Evolutionary conservation across 2,888 invertebrate species (phyloP).

Genomic region (Timandra comae): DNA sequence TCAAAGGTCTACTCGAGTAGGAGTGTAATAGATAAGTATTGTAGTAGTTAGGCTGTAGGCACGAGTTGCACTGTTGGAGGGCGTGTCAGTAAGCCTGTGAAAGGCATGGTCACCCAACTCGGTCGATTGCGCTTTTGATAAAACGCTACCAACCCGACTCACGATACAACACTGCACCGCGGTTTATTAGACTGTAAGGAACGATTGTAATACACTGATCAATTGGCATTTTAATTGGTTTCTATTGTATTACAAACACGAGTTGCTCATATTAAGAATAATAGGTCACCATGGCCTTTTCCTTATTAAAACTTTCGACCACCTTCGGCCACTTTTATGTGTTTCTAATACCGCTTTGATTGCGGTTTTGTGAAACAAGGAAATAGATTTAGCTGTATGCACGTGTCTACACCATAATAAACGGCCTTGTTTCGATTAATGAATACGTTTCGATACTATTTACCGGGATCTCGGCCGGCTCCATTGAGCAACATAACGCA

Average conservation of each 20-base stretch:
- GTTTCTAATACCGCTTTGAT: constrained; percentile 8
- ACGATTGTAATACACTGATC: constrained; percentile 21
- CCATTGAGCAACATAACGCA: constrained; percentile 44
- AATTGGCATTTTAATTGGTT: constrained; percentile 49
- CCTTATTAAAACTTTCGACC: constrained; percentile 15
- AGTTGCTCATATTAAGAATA: constrained; percentile 27
- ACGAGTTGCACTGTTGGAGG: constrained; percentile 34
- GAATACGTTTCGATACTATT: constrained; percentile 31
- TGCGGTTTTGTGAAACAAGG: constrained; percentile 21
- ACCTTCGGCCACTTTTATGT: constrained; percentile 8
- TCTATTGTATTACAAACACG: constrained; percentile 33
- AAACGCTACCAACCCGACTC: constrained; percentile 40
- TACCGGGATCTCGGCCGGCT: constrained; percentile 26
- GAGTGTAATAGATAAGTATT: constrained; percentile 22
- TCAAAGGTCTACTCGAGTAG: constrained; percentile 25
- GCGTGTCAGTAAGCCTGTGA: constrained; percentile 49
- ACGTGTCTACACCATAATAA: constrained; percentile 33
- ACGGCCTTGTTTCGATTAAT: constrained; percentile 44
- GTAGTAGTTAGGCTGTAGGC: constrained; percentile 29
- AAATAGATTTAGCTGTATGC: constrained; percentile 35
- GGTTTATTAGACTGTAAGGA: constrained; percentile 31
- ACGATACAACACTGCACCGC: constrained; percentile 39
- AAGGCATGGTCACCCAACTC: constrained; percentile 55
- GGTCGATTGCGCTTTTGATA: constrained; percentile 58
- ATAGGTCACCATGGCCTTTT: constrained; percentile 38